Conservation (phyloP, 2,113 vertebrate species). For the Stomatorhinus ivindoensis region DNA sequence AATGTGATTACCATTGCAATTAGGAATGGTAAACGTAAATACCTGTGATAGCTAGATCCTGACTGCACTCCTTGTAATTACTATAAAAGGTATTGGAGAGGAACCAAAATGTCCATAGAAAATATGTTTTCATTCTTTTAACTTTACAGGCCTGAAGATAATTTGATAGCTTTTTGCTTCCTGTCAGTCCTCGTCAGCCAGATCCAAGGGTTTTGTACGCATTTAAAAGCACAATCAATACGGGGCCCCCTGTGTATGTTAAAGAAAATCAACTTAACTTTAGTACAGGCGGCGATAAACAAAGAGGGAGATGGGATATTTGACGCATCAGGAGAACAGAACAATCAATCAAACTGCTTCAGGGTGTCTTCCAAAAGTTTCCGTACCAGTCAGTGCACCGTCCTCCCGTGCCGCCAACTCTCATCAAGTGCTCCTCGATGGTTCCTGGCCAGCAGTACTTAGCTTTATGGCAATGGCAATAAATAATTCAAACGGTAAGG, state of each 20-base stretch:
- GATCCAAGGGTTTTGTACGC: constrained; percentile 29
- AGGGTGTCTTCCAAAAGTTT: constrained; percentile 8
- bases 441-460: neutral
- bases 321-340: constrained; percentile 28
- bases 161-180: constrained; percentile 44
- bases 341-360: constrained; percentile 31
- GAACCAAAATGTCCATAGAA: constrained; percentile 45
- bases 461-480: neutral
- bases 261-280: constrained; percentile 35
- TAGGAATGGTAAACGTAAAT: constrained; percentile 28
- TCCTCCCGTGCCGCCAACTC: neutral
- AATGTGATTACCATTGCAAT: constrained; percentile 25
- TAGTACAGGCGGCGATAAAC: constrained; percentile 39
- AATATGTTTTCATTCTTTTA: constrained; percentile 45
- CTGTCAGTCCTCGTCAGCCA: constrained; percentile 46
- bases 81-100: constrained; percentile 51
- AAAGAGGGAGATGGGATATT: constrained; percentile 29
- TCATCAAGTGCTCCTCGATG: neutral
- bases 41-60: constrained; percentile 45
- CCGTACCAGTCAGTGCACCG: neutral
- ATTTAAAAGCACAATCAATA: constrained; percentile 38
- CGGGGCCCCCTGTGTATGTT: constrained; percentile 19
- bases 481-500: neutral
- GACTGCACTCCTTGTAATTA: constrained; percentile 53
- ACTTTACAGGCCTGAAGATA: constrained; percentile 12